Base-by-base conservation (phyloP, 2,113 vertebrate genomes). In the Chamaea fasciata region DNA sequence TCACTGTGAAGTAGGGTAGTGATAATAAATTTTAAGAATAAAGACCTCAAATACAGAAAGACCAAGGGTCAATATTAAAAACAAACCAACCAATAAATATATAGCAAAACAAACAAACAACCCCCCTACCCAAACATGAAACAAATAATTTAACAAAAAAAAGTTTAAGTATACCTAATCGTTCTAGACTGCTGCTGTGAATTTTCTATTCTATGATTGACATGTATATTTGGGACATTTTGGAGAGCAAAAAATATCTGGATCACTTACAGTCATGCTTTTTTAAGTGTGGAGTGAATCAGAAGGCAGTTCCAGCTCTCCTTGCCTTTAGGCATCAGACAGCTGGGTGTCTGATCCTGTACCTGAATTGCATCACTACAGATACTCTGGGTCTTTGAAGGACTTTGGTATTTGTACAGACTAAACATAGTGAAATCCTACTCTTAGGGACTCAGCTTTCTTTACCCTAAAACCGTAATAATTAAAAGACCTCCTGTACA, bases 121-220 rank as follows among this genome's bases (percentile, higher is more conserved):
- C 1, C 0, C 2, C 20, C 20, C 13, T 15, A 10, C 3, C 13
- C 15, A 53, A 47, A 46, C 3, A 52, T 8, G 33, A 67, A 46
- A 60, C 5, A 82, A 59, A 52, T 5, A 21, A 39, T 30, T 60
- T 5, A 59, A 35, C 5, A 35, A 46, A 63, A 41, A 41, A 41
- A 41, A 41, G 10, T 39, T 13, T 52, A 65, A 85, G 19, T 23
- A 56, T 19, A 10, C 22, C 5, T 59, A 35, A 68, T 30, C 8
- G 84, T 77, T 83, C 50, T 64, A 31, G 15, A 35, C 12, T 69
- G 23, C 5, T 60, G 30, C 16, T 74, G 20, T 62, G 9, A 69
- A 55, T 50, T 89, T 68, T 76, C 2, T 42, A 13, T 83, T 67
- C 33, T 52, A 3, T 37, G 9, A 6, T 52, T 62, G 27, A 22